Evolutionary conservation across 37 sponge, comb jelly and placozoan species (phyloP).

Genomic region (Diacarnus erythraeanus): DNA sequence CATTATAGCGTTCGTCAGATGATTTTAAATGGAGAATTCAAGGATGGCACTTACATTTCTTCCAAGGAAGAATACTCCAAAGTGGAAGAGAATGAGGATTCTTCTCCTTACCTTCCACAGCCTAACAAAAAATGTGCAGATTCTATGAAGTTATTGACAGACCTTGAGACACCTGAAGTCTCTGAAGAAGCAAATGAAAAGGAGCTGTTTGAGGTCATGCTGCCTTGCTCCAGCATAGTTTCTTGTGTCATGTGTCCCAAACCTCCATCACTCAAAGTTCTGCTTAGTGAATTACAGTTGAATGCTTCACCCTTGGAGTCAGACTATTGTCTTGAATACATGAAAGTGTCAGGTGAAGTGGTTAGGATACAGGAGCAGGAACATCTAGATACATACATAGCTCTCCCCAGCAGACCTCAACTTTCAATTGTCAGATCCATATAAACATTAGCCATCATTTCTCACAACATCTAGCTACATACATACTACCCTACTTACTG

Average conservation of each 20-base stretch:
- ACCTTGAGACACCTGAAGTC: too few species aligned
- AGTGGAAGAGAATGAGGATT: too few species aligned
- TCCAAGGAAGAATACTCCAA: too few species aligned
- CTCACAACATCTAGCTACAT: too few species aligned
- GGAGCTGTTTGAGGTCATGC: neutral
- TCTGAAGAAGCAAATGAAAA: too few species aligned
- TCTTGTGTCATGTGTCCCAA: conserved; percentile 37
- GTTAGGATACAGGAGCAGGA: conserved; percentile 8
- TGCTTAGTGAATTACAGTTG: conserved; percentile 46
- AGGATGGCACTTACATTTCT: conserved; percentile 25
- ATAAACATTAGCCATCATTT: too few species aligned
- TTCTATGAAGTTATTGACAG: neutral
- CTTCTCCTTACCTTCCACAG: neutral
- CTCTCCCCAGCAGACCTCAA: neutral
- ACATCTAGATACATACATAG: conserved; percentile 15
- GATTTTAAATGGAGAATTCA: conserved; percentile 32
- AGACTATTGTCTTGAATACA: conserved; percentile 12
- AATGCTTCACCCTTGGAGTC: conserved; percentile 10
- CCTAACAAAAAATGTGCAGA: neutral
- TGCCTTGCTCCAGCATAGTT: neutral
- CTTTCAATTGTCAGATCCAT: neutral
- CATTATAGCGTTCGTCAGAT: conserved; percentile 26
- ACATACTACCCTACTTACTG: too few species aligned
- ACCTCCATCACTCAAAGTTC: conserved; percentile 23
- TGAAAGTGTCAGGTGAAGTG: neutral